These are phyloP conservation scores for Cheirogaleus major DNA, from an alignment of 2,797 vertebrate genomes.

Conservation along the genomic window DNA sequence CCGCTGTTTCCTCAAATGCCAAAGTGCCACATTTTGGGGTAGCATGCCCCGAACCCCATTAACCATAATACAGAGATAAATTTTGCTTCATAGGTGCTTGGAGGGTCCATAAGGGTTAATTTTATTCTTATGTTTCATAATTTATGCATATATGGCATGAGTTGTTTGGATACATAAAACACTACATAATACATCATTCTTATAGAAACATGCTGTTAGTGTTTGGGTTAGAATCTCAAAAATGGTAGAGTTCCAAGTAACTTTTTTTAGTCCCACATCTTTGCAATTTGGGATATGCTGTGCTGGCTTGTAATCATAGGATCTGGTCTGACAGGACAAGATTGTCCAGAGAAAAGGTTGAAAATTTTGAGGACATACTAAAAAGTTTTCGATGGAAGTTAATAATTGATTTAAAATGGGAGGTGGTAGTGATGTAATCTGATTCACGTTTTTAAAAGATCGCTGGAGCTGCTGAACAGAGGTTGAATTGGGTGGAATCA, in stretches of 20 bases:
- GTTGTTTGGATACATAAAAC: not conserved
- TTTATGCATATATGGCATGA: not conserved
- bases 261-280: not conserved
- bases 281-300: not conserved
- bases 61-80: not conserved
- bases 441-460: not conserved
- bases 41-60: not conserved
- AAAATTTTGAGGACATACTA: not conserved
- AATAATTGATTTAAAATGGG: not conserved
- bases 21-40: not conserved
- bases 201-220: not conserved
- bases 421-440: not conserved
- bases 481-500: not conserved
- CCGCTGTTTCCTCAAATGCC: not conserved
- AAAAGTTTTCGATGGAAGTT: not conserved
- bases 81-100: not conserved
- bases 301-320: not conserved
- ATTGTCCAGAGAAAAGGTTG: not conserved
- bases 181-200: not conserved
- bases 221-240: not conserved
- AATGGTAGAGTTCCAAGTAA: not conserved
- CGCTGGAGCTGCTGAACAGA: too few relatives aligned
- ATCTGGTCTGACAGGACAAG: not conserved
- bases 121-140: not conserved
- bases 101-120: not conserved